Base-by-base conservation (phyloP, 2,797 vertebrate species). In the Nannoperca australis region DNA sequence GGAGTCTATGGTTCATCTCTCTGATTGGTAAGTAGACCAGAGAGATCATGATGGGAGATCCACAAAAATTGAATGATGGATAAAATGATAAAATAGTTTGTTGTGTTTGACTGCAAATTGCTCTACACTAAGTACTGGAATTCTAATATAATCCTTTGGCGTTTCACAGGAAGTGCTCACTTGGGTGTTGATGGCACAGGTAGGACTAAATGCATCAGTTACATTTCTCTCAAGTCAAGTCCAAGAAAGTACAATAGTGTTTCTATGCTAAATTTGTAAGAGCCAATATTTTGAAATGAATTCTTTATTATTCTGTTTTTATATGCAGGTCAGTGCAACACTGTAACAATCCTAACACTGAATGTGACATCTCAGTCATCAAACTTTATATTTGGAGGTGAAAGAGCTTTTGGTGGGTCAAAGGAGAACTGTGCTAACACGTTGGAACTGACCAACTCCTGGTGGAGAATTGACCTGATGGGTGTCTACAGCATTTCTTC, bases 401-500 rank as follows among this genome's bases (percentile, higher is more conserved):
- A 8, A 1, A 74, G 13, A 75, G 67, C 76, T 18, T 0, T 42
- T 3, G 58, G 81, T 34, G 60, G 56, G 32, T 32, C 32, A 32
- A 6, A 5, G 32, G 32, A 32, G 32, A 32, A 32, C 32, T 32
- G 78, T 69, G 40, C 75, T 34, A 12, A 62, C 47, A 73, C 68
- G 1, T 0, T 0, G 0, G 0, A 5, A 0, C 0, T 1, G 0
- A 0, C 0, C 0, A 24, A 15, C 1, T 4, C 17, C 40, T 82
- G 67, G 73, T 86, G 74, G 76, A 73, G 0, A 10, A 30, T 81
- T 27, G 79, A 88, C 56, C 61, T 86, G 42, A 3, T 7, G 5
- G 56, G n/a, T 45, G 12, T 82, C 51, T 70, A 44, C 24, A 30
- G 1, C 1, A 75, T 88, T 64, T 22, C 11, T 32, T 38, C 1